phyloP scores from a whole-genome alignment of 2,888 invertebrate species.

The Chrysina gloriosa region DNA sequence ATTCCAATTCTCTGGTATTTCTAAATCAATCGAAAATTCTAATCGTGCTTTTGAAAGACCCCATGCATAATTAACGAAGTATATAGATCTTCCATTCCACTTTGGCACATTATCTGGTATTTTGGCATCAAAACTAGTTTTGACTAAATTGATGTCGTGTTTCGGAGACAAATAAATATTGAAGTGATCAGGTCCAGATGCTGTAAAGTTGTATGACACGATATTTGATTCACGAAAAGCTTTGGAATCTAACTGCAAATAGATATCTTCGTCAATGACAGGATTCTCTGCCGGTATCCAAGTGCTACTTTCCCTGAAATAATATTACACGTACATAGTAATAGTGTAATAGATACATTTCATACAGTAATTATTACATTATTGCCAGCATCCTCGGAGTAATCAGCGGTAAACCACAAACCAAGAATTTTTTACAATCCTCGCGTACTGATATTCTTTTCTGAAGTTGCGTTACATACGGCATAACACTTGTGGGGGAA shows the following conservation, averaged over 20 bases:
- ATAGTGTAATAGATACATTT: not conserved
- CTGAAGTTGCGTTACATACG: constrained; percentile 28
- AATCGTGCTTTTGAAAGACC: constrained; percentile 54
- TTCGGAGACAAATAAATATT: constrained; percentile 72
- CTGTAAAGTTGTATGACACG: constrained; percentile 13
- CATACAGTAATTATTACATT: constrained; percentile 27
- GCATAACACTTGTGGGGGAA: constrained; percentile 22
- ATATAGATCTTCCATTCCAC: constrained; percentile 55
- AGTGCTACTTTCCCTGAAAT: constrained; percentile 27
- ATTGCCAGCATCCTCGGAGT: constrained; percentile 33
- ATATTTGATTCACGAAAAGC: not conserved
- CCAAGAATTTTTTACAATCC: constrained; percentile 34
- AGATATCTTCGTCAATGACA: constrained; percentile 1
- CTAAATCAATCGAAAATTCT: constrained; percentile 57
- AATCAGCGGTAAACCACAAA: constrained; percentile 40
- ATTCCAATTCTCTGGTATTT: constrained; percentile 53
- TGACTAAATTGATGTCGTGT: constrained; percentile 65
- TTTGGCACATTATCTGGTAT: constrained; percentile 44
- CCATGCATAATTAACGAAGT: constrained; percentile 55
- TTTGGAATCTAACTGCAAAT: constrained; percentile 20
- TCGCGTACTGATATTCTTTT: constrained; percentile 7
- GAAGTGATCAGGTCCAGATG: constrained; percentile 73
- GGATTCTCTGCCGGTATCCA: constrained; percentile 38
- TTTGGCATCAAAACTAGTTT: constrained; percentile 68
- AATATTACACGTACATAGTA: no score